Percentiles rank a stretch among this genome's conserved stretches.
Evolutionary conservation across 2,113 vertebrate genomes (phyloP).

Genomic region (Sporophila hypoxantha): DNA sequence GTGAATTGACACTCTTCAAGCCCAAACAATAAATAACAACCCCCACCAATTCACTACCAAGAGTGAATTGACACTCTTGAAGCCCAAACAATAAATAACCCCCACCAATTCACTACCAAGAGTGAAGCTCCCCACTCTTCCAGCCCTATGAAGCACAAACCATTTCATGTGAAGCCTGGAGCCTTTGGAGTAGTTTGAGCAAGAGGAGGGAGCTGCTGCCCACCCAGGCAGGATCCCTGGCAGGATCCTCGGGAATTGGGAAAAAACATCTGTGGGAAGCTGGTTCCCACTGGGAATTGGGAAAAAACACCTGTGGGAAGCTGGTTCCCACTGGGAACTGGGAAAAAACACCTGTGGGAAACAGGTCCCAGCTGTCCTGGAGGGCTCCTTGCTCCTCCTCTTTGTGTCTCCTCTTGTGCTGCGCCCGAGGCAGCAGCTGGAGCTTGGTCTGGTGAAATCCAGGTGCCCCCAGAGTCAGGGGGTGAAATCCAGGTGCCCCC

Average conservation of each 20-base stretch:
- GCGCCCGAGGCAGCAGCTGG: neutral
- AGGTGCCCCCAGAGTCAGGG: neutral
- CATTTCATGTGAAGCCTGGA: neutral
- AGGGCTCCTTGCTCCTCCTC: neutral
- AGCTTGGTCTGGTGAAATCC: neutral
- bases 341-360: too few species aligned
- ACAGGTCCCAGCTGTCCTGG: neutral
- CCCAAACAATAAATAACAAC: neutral
- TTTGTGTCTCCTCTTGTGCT: neutral
- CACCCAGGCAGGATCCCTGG: neutral
- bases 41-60: rapidly evolving
- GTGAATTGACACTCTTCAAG: too few species aligned
- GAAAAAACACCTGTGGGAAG: too few species aligned
- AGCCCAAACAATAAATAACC: too few species aligned
- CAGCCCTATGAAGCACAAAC: rapidly evolving
- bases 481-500: neutral
- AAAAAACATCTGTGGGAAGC: neutral
- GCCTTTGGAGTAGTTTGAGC: rapidly evolving
- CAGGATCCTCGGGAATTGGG: neutral
- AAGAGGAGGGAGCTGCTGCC: neutral
- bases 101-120: neutral
- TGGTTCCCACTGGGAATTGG: too few species aligned
- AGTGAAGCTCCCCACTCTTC: neutral
- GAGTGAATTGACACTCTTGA: too few species aligned
- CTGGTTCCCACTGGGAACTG: too few species aligned